phyloP scores from a whole-genome alignment of 1,140 invertebrate genomes.

The Procambarus clarkii region DNA sequence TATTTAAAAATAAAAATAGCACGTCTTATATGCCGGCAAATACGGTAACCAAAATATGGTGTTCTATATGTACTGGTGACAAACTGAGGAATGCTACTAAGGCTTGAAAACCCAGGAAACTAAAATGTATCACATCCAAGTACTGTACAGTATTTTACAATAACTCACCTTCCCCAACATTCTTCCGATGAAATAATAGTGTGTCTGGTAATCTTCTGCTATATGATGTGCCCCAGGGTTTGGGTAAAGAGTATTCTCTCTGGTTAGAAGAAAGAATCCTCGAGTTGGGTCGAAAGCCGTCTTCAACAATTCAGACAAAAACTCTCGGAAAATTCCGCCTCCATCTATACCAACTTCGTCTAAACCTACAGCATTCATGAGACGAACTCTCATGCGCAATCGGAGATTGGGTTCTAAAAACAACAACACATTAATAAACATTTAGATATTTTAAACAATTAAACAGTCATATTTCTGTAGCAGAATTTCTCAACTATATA shows the following conservation, averaged over 20 bases:
- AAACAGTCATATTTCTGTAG: not conserved
- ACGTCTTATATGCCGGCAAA: no score
- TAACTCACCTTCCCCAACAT: conserved; percentile 90
- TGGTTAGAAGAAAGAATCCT: conserved; percentile 94
- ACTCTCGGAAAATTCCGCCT: conserved; percentile 93
- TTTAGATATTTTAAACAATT: not conserved
- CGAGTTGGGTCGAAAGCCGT: conserved; percentile 98
- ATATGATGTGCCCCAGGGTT: conserved; percentile 93
- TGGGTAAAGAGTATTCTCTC: conserved; percentile 95
- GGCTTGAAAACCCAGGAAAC: no score
- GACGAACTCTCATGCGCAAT: conserved; percentile 89
- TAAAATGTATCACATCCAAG: no score
- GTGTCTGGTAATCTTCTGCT: conserved; percentile 89
- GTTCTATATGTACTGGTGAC: no score
- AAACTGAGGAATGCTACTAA: no score
- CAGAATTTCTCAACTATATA: not conserved
- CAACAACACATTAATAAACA: not conserved
- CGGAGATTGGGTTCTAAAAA: conserved; percentile 88
- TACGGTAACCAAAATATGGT: no score
- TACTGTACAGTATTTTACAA: not conserved
- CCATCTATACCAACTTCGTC: conserved; percentile 98
- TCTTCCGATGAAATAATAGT: conserved; percentile 97
- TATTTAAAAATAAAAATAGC: no score
- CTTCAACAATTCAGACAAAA: conserved; percentile 92
- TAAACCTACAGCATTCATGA: conserved; percentile 91